Evolutionary conservation across 2,113 vertebrate species (phyloP).

Genomic region (Crotalus helleri): DNA sequence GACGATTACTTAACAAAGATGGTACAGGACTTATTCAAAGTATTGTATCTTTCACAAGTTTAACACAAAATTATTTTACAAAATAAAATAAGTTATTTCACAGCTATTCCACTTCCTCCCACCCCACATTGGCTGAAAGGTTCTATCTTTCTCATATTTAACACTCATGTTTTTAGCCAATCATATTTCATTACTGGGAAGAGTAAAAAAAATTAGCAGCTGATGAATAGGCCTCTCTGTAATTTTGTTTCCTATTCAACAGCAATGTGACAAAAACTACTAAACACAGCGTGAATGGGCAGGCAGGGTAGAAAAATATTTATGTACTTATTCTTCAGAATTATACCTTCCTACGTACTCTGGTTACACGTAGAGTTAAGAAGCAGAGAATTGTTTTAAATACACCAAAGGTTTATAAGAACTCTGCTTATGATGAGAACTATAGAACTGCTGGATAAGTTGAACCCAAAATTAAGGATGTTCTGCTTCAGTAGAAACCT

Average conservation of each 20-base stretch:
- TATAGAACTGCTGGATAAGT: not conserved
- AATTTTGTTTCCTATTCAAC: not conserved
- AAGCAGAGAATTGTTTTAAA: not conserved
- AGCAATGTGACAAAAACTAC: not conserved
- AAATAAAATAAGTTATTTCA: not conserved
- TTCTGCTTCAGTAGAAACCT: not conserved
- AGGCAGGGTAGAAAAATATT: not conserved
- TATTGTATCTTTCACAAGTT: not conserved
- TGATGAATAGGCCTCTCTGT: not conserved
- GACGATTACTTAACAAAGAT: not conserved
- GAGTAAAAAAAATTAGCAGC: not conserved
- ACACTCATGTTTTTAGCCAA: not conserved
- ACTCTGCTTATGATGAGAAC: not conserved
- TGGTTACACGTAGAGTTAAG: not conserved
- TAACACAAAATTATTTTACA: not conserved
- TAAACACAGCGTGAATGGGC: not conserved
- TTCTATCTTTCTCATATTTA: not conserved
- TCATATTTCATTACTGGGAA: not conserved
- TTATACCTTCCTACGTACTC: not conserved
- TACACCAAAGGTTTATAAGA: not conserved
- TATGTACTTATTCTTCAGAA: not conserved
- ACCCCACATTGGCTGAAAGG: not conserved
- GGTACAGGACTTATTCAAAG: conserved; percentile 7
- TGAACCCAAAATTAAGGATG: not conserved
- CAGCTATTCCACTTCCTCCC: not conserved